Conservation (phyloP, 2,113 vertebrate genomes). For the Cottus gobio region DNA sequence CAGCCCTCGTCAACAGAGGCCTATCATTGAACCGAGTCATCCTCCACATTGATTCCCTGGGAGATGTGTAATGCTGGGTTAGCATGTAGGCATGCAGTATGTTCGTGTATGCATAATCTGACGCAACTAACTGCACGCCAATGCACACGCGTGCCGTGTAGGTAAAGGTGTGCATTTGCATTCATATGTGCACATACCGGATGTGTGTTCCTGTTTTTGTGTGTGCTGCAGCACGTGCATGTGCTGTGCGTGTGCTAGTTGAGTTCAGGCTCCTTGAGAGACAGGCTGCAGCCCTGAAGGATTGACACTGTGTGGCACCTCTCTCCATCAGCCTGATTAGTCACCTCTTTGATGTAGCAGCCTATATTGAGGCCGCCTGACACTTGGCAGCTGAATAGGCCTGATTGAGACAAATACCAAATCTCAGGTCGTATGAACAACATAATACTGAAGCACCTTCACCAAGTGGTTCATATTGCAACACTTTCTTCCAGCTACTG, state of each 20-base stretch:
- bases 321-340: slow-evolving; percentile 74
- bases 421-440: slow-evolving; percentile 3
- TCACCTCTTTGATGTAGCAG: slow-evolving; percentile 72
- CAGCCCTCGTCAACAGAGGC: slow-evolving; percentile 64
- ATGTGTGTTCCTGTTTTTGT: neutral
- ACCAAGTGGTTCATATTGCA: slow-evolving; percentile 9
- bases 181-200: neutral
- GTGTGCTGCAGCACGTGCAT: slow-evolving; percentile 7
- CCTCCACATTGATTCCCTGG: slow-evolving; percentile 53
- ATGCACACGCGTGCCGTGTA: neutral
- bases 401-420: slow-evolving; percentile 53
- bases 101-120: neutral
- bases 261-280: slow-evolving; percentile 64
- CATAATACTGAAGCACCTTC: slow-evolving; percentile 7
- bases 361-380: slow-evolving; percentile 59
- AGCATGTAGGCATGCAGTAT: neutral
- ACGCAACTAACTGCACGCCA: neutral
- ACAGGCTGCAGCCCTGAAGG: slow-evolving; percentile 61
- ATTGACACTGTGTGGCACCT: slow-evolving; percentile 73
- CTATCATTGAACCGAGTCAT: slow-evolving; percentile 59
- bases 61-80: slow-evolving; percentile 44
- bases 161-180: neutral
- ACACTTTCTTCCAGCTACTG: neutral
- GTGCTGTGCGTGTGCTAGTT: slow-evolving; percentile 23
- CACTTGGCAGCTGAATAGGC: slow-evolving; percentile 44